phyloP scores from a whole-genome alignment of 1,140 invertebrate genomes.

The Pteromalus puparum region DNA sequence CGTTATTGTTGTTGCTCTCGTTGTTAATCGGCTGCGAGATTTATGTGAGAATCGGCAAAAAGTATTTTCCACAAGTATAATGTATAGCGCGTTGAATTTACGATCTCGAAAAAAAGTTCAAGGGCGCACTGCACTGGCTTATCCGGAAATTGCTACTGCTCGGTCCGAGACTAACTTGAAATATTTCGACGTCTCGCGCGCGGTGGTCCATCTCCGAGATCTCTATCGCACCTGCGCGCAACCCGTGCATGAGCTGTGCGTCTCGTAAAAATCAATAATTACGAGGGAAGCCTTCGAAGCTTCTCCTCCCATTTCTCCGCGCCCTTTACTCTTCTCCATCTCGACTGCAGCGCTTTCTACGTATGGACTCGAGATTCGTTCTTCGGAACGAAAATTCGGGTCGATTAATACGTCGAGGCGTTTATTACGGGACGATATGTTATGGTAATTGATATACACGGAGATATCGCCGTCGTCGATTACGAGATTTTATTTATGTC shows the following conservation, averaged over 20 bases:
- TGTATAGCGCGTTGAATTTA: slow-evolving; percentile 16
- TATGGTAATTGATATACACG: neutral
- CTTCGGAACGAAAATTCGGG: neutral
- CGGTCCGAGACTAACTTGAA: slow-evolving; percentile 57
- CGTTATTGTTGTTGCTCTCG: neutral
- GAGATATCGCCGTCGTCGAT: neutral
- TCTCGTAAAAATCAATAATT: slow-evolving; percentile 72
- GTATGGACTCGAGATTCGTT: neutral
- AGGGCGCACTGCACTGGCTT: slow-evolving; percentile 4
- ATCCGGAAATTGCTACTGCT: slow-evolving; percentile 31
- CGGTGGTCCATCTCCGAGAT: slow-evolving; percentile 58
- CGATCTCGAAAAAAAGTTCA: slow-evolving; percentile 2
- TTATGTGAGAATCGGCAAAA: slow-evolving; percentile 50
- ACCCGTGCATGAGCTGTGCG: slow-evolving; percentile 52
- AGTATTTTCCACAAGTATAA: neutral
- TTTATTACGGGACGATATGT: neutral
- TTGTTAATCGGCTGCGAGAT: slow-evolving; percentile 30
- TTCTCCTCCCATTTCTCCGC: neutral
- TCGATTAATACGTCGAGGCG: slow-evolving; percentile 6
- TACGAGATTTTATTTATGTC: neutral
- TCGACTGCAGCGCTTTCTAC: neutral
- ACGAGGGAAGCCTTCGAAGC: slow-evolving; percentile 57
- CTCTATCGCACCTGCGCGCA: slow-evolving; percentile 67
- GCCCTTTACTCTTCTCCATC: neutral
- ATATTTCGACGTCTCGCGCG: slow-evolving; percentile 63